Base-by-base conservation (phyloP, 2,888 invertebrate genomes). In the Phlogophora meticulosa region DNA sequence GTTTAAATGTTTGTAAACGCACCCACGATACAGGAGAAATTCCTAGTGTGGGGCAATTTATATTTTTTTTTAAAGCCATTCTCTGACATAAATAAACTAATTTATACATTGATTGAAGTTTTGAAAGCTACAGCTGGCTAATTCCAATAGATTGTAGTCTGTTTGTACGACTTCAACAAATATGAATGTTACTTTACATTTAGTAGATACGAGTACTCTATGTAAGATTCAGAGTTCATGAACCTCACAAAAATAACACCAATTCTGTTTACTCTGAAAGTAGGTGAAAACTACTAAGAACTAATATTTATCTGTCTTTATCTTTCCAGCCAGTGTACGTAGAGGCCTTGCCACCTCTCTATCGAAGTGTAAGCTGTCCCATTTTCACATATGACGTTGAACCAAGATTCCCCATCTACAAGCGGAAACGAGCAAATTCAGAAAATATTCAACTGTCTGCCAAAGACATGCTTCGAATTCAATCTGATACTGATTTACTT, bases 401-500 rank as follows among this genome's bases (percentile, higher is more conserved):
- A 90, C 94, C 92, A 72, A 91, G 92, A 76, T 93, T 94, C 59
- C 95, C 95, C 0, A 88, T 93, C 57, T 90, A 90, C 73, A 96
- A 93, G 76, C 95, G 95, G 78, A 96, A 93, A 86, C 95, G 97
- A 58, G 97, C 97, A 0, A 97, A 97, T 81, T 97, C 97, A 0
- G 97, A 97, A 88, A 96, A 97, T 68, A 96, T 96, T 67, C 94
- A 96, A 82, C 81, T 94, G 24, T 88, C 91, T 15, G 89, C 90
- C n/a, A 92, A 88, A 85, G 94, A 95, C 55, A 93, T 95, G 90
- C 90, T 97, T 5, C 96, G 97, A 63, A 97, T 97, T 57, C 97
- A 97, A 76, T 98, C 98, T 0, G 98, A 98, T 81, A 97, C 97
- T 0, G 98, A 98, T 90, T 93, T 98, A 49, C 96, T 97, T 68